Percentiles rank a stretch among this genome's conserved stretches.
Conservation (phyloP, 2,888 invertebrate genomes). For the Timandra comae region DNA sequence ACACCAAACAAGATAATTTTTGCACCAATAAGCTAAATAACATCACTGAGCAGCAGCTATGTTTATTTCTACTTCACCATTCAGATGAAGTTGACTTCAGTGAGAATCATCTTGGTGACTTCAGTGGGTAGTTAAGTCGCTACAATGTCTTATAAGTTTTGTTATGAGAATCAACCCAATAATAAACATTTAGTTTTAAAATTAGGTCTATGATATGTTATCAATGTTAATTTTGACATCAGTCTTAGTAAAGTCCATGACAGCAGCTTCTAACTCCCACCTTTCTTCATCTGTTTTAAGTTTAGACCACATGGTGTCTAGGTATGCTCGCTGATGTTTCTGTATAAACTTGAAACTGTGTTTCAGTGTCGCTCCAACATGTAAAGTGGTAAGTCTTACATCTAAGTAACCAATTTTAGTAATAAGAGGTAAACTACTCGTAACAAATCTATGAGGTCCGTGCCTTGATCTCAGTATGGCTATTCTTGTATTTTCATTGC, state of each 20-base stretch:
- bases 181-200: too few species aligned
- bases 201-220: slow-evolving; percentile 47
- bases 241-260: slow-evolving; percentile 64
- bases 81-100: too few species aligned
- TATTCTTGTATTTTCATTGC: slow-evolving; percentile 85
- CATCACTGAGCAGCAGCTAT: too few species aligned
- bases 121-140: too few species aligned
- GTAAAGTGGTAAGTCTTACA: slow-evolving; percentile 80
- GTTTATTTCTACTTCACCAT: too few species aligned
- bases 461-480: slow-evolving; percentile 84
- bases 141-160: too few species aligned
- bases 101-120: too few species aligned
- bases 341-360: slow-evolving; percentile 86
- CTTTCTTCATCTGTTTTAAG: slow-evolving; percentile 80
- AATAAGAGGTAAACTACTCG: slow-evolving; percentile 82
- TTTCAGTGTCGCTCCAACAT: slow-evolving; percentile 86
- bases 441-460: slow-evolving; percentile 84
- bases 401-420: slow-evolving; percentile 79
- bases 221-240: slow-evolving; percentile 66
- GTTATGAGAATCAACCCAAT: too few species aligned
- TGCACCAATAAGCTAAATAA: too few species aligned
- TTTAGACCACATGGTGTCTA: slow-evolving; percentile 79
- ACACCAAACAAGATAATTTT: too few species aligned
- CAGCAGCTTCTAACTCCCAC: slow-evolving; percentile 68
- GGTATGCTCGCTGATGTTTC: slow-evolving; percentile 79